Percentiles rank a stretch among this genome's conserved stretches.
These are phyloP conservation scores for Falco punctatus DNA, from an alignment of 2,113 vertebrate species.

Conservation along the genomic window DNA sequence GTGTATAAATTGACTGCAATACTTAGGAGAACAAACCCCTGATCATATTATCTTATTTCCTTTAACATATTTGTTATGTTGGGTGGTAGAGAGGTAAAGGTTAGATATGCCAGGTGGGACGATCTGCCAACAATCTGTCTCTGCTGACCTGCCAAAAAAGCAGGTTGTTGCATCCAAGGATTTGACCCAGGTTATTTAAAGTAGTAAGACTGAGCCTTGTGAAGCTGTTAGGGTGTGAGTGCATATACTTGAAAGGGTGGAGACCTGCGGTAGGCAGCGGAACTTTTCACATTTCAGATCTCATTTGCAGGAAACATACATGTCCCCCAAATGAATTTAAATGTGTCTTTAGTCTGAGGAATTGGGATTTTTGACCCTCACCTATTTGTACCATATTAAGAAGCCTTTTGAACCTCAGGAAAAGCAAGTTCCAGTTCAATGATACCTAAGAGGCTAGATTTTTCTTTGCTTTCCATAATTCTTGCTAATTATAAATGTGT, in stretches of 20 bases:
- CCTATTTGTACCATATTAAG: neutral
- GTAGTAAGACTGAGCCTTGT: neutral
- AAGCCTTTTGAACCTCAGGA: slow-evolving; percentile 6
- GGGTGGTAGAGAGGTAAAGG: neutral
- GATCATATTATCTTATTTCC: neutral
- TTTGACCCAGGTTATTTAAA: neutral
- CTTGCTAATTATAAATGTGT: slow-evolving; percentile 48
- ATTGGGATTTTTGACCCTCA: neutral
- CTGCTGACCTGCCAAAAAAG: neutral
- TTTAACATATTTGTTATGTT: neutral
- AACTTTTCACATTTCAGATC: neutral
- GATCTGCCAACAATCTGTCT: neutral
- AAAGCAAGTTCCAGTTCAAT: neutral
- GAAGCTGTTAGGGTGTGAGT: neutral
- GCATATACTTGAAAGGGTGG: neutral
- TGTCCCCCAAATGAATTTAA: neutral
- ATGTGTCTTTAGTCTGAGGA: neutral
- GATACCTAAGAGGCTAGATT: neutral
- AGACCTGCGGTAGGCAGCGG: neutral
- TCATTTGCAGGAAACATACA: neutral
- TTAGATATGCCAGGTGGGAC: neutral
- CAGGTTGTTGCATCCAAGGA: neutral
- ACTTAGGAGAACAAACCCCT: neutral
- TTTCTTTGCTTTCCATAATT: neutral
- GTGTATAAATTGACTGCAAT: neutral